These are phyloP conservation scores for human (Homo sapiens) DNA, from an alignment of 2,113 vertebrate genomes.

Conservation along the genomic window GRCh38 chr7:44319501-44320000, in stretches of 20 bases:
- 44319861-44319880: neutral
- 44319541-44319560: neutral
- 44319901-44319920: neutral
- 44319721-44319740: neutral
- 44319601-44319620: neutral
- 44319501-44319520: neutral
- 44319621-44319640: neutral
- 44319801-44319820: neutral
- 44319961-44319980: neutral
- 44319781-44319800: neutral
- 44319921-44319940: rapidly evolving
- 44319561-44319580: neutral
- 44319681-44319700: neutral
- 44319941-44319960: rapidly evolving
- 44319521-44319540: neutral
- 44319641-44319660: neutral
- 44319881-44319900: neutral
- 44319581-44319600: neutral
- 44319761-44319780: neutral
- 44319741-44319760: neutral
- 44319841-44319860: neutral
- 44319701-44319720: neutral
- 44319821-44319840: neutral
- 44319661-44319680: neutral
- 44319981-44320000: neutral